Percentiles rank a stretch among this genome's conserved stretches.
Evolutionary conservation across 2,797 vertebrate species (phyloP).

Genomic region (Coregonus suidteri): DNA sequence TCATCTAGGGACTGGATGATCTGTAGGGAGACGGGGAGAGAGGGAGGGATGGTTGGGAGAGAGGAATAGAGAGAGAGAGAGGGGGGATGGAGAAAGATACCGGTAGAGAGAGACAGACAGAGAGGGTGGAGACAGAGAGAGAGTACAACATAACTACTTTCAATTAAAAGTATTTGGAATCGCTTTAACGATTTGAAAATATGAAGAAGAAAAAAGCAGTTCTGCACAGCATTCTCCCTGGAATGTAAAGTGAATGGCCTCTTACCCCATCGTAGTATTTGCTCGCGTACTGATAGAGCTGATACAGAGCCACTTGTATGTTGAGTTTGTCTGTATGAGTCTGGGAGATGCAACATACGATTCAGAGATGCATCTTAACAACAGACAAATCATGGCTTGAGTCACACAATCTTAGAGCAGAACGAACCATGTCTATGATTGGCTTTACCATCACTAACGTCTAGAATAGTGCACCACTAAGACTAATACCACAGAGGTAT

Average conservation of each 20-base stretch:
- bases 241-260: conserved; percentile 21
- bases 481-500: too few relatives aligned
- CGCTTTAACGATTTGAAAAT: conserved; percentile 29
- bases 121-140: conserved; percentile 23
- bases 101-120: conserved; percentile 21
- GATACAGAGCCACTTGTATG: conserved; percentile 91
- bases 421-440: neutral
- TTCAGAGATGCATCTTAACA: neutral
- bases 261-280: conserved; percentile 98
- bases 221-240: conserved; percentile 47
- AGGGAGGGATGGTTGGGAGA: conserved; percentile 27
- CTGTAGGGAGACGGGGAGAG: conserved; percentile 63
- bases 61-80: conserved; percentile 4
- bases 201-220: conserved; percentile 10
- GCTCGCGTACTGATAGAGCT: conserved; percentile 97
- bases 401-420: too few relatives aligned
- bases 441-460: neutral
- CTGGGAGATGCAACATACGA: conserved; percentile 59
- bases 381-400: too few relatives aligned
- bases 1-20: conserved; percentile 95
- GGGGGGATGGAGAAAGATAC: neutral
- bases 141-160: conserved; percentile 74
- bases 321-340: conserved; percentile 94
- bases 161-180: conserved; percentile 77
- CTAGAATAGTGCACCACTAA: neutral